Base-by-base conservation (phyloP, 92 coral and sea anemone species). In the Actinernus sp. region DNA sequence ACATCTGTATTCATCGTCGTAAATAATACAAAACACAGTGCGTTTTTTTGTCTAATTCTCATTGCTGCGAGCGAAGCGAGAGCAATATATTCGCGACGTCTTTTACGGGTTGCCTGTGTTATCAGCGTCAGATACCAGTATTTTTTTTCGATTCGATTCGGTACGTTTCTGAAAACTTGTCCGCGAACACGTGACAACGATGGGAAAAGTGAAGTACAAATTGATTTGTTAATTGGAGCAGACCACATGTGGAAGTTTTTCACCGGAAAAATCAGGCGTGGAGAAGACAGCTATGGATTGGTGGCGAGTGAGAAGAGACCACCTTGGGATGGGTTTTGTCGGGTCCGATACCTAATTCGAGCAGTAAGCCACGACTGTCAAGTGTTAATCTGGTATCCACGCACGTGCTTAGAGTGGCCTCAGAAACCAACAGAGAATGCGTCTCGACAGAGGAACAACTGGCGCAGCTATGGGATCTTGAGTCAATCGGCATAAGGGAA, bases 281-380 rank as follows among this genome's bases (percentile, higher is more conserved):
- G 78, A 63, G 74, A 65, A 78, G 60, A 34, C 28, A 46, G 43
- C 40, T n/a, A n/a, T n/a, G 73, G 73, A 8, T 77, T 78, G 21
- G 63, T 73, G 18, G 82, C 82, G 34, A 78, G 76, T 12, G 71
- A 76, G 58, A 76, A 76, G 24, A 61, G 4, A 17, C 31, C 72
- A 12, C 86, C 62, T 23, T 78, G 86, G 87, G 92, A n/a, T n/a
- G n/a, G n/a, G n/a, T 78, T 17, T 58, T 79, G 27, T 85, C 92
- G 14, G 86, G 91, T 29, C 84, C 78, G 29, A 55, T 67, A 7
- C 49, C 61, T 23, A 8, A 46, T 7, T 39, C 53, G 3, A 58
- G 46, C 4, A 32, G 16, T 9, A 55, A 31, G 19, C 63, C 0
- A n/a, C 34, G 51, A 5, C 19, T 45, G 51, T 45, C 51, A 17